Conservation (phyloP, 2,113 vertebrate species). For the Colistium nudipinnis region DNA sequence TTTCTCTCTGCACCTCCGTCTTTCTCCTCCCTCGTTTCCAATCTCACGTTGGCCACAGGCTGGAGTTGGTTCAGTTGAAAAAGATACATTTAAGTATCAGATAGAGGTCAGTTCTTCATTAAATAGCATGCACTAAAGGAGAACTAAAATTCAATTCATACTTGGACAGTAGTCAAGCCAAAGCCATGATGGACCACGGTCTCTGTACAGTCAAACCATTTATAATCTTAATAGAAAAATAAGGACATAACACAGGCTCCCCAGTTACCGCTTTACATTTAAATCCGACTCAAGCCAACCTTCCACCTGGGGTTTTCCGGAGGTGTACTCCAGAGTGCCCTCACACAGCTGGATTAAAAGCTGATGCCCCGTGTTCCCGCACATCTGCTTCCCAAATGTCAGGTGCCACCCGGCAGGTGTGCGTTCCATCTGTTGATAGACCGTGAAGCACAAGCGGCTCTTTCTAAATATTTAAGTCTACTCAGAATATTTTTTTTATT, state of each 20-base stretch:
- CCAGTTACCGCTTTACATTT: constrained; percentile 20
- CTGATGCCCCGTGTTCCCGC: constrained; percentile 39
- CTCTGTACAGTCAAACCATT: constrained; percentile 41
- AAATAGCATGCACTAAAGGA: constrained; percentile 71
- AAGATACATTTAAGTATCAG: constrained; percentile 54
- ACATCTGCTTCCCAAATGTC: constrained; percentile 71
- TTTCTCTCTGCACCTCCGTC: constrained; percentile 48
- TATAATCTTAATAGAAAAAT: constrained; percentile 26
- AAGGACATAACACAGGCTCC: constrained; percentile 10
- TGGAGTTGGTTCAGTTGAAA: constrained; percentile 53
- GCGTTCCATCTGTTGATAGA: constrained; percentile 19
- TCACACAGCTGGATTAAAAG: constrained; percentile 52
- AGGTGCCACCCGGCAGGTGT: constrained; percentile 68
- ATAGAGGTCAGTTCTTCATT: constrained; percentile 41
- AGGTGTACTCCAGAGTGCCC: constrained; percentile 32
- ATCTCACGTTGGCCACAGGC: constrained; percentile 49
- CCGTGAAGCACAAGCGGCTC: constrained; percentile 37
- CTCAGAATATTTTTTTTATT: constrained; percentile 27
- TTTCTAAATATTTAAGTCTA: constrained; percentile 21
- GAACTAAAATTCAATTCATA: constrained; percentile 45
- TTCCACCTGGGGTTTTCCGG: constrained; percentile 64
- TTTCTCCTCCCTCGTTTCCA: constrained; percentile 40
- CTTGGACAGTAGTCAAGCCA: constrained; percentile 39
- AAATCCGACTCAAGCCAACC: constrained; percentile 12
- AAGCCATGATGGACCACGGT: constrained; percentile 62